Base-by-base conservation (phyloP, 2,113 vertebrate species). In the Irena cyanogastra region DNA sequence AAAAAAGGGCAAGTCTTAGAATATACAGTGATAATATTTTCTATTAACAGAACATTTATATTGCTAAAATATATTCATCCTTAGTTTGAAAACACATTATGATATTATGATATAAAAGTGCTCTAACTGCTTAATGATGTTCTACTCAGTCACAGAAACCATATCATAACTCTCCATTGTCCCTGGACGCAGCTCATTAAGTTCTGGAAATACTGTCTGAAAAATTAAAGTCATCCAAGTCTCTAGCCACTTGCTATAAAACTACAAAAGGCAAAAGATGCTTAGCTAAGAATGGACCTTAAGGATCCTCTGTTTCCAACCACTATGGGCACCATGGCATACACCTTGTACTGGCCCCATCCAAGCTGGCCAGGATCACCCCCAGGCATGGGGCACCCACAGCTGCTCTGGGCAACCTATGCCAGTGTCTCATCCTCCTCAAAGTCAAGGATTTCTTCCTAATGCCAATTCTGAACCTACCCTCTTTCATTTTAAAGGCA, bases 101-200 rank as follows among this genome's bases (percentile, higher is more conserved):
- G 33, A 84, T 84, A 54, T 89, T 82, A 80, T 18, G 22, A 84
- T 84, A 87, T 15, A 68, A 78, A 95, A 92, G 52, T 35, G 5
- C 60, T 90, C 74, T 83, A 70, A 86, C 79, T 87, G 53, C 83
- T 83, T 94, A 94, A 88, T 93, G 70, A 89, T 35, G 9, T 94
- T 85, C 56, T 71, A 87, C 82, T 94, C 90, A 92, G 92, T 64
- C 80, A 87, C 53, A 84, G 50, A 26, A 94, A 42, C 83, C 56
- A 69, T 90, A 74, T 85, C 70, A 66, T 52, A 96, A 83, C 53
- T 93, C 89, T 93, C 63, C 74, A 74, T 63, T 95, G 52, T 90
- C 49, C 31, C 60, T 72, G 54, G 74, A 94, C 42, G 53, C 59
- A 69, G 63, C 19, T 94, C 84, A 95, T 95, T 91, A 94, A 78